phyloP scores from a whole-genome alignment of 2,113 vertebrate species.

The Sinosuthora webbiana region DNA sequence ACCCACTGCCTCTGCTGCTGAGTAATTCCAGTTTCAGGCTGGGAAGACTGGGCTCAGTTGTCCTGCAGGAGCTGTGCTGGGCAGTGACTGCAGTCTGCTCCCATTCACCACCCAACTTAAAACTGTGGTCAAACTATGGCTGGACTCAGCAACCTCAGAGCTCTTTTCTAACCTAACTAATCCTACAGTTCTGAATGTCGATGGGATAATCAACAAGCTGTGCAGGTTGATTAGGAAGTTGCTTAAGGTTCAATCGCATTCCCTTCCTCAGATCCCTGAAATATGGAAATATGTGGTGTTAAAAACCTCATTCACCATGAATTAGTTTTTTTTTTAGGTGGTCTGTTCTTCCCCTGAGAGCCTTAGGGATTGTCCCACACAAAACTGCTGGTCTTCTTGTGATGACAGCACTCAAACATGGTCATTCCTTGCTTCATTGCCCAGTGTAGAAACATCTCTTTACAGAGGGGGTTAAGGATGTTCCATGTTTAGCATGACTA shows the following conservation, averaged over 20 bases:
- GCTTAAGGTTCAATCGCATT: background rate
- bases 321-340: background rate
- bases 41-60: background rate
- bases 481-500: background rate
- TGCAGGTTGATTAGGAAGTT: background rate
- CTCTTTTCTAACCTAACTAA: background rate
- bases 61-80: background rate
- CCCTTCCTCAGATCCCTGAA: background rate
- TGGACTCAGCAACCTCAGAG: background rate
- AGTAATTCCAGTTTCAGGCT: background rate
- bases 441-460: background rate
- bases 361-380: background rate
- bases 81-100: background rate
- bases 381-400: background rate
- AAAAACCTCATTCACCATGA: background rate
- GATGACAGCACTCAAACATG: background rate
- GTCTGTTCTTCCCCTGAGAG: background rate
- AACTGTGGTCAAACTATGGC: background rate
- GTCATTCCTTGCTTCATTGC: background rate
- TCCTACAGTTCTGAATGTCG: background rate
- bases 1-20: background rate
- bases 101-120: background rate
- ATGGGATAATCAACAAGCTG: background rate
- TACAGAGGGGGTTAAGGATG: background rate
- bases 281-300: background rate